Evolutionary conservation across 2,888 invertebrate species (phyloP), one percentile per base, ranked within the genome.

Genomic region (Xanthostigma xanthostigma): DNA sequence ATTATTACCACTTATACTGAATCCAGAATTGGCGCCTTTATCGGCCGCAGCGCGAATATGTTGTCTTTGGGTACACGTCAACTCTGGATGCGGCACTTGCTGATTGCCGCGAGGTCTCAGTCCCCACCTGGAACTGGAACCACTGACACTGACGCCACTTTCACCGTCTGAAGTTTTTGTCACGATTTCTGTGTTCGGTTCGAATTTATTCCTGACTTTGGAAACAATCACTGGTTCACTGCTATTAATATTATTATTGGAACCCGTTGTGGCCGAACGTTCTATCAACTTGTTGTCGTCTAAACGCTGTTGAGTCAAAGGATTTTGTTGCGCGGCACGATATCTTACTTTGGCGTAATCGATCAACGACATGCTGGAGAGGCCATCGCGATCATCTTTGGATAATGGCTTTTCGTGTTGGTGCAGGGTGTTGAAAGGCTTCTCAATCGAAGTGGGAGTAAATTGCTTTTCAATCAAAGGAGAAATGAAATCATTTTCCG

Each of bases 301-400:
- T 36, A 68, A 58, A 48, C 68, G 59, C 55, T 69, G 67, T 51
- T 69, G 65, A 5, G 65, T 64, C 52, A 64, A 53, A 10, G 69
- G 64, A 55, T 65, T 63, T 51, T 69, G 64, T 50, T 71, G 68
- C 14, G 76, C 73, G 48, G 78, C 77, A 54, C 76, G 75, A 58
- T 79, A 80, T 41, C 79, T 69, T 45, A 73, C 75, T 58, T 80
- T 81, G 35, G 79, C 80, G 58, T 78, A 80, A 56, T 79, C 79
- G 9, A 79, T 76, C 5, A 76, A 63, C 2, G 79, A 79, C 58
- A 78, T 61, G 11, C 58, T 56, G 4, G 64, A 58, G 9, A 62
- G 41, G 34, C 61, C 62, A 11, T 63, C 60, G 42, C 63, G 46
- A 45, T 63, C 62, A 14, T 64, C 61, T 47, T 64, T 64, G 47